phyloP scores from a whole-genome alignment of 2,888 invertebrate species.

The Plebejus melissa region DNA sequence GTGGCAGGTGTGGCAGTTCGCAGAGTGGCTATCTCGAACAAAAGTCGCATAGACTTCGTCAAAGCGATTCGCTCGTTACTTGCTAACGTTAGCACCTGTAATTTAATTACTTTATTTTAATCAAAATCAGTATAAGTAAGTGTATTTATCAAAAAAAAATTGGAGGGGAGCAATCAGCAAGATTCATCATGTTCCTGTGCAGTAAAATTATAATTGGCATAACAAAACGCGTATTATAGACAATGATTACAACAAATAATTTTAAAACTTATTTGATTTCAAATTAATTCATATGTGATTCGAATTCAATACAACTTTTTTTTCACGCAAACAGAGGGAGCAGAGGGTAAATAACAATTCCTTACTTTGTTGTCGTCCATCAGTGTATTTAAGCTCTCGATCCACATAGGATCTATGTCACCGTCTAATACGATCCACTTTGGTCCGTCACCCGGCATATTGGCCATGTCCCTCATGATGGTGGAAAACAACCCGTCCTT shows the following conservation, averaged over 20 bases:
- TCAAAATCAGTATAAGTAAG: conserved; percentile 14
- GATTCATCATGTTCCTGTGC: too few relatives aligned
- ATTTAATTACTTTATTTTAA: neutral
- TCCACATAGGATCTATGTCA: conserved; percentile 99
- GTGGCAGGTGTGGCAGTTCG: conserved; percentile 97
- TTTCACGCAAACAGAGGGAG: too few relatives aligned
- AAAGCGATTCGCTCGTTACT: conserved; percentile 96
- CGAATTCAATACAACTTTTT: too few relatives aligned
- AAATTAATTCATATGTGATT: too few relatives aligned
- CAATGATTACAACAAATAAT: too few relatives aligned
- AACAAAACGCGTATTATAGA: too few relatives aligned
- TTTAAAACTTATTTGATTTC: too few relatives aligned
- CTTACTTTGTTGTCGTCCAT: conserved; percentile 97
- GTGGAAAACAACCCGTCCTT: conserved; percentile 94
- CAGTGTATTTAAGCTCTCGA: conserved; percentile 96
- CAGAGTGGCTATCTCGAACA: conserved; percentile 96
- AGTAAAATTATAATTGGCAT: too few relatives aligned
- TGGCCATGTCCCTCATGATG: conserved; percentile 95
- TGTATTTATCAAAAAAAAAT: too few relatives aligned
- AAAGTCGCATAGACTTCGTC: conserved; percentile 90
- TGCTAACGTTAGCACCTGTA: conserved; percentile 90
- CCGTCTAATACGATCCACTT: conserved; percentile 98
- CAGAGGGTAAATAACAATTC: too few relatives aligned
- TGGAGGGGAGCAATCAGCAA: too few relatives aligned
- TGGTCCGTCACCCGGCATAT: conserved; percentile 89